Conservation (phyloP, 2,888 invertebrate genomes). For the Meliscaeva auricollis region DNA sequence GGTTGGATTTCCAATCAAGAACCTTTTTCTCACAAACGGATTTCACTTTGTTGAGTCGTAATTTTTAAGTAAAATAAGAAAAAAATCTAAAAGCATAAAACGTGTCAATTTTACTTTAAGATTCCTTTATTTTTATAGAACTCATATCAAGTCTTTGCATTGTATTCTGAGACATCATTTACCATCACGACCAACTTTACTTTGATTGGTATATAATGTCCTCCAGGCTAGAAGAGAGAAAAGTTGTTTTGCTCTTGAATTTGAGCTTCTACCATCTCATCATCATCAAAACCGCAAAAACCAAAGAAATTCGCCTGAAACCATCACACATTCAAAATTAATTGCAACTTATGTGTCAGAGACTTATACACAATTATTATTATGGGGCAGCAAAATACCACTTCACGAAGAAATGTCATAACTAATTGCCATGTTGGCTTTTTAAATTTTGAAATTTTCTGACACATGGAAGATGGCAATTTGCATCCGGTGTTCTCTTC, state of each 20-base stretch:
- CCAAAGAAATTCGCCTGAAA: slow-evolving; percentile 52
- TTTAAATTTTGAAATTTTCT: slow-evolving; percentile 62
- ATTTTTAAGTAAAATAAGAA: no score
- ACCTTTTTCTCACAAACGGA: no score
- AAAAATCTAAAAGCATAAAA: no score
- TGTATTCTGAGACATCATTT: slow-evolving; percentile 13
- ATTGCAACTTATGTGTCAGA: slow-evolving; percentile 68
- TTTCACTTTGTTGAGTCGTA: no score
- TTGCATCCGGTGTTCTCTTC: slow-evolving; percentile 56
- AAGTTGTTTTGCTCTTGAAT: background rate
- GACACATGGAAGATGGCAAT: slow-evolving; percentile 57
- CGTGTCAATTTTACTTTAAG: no score
- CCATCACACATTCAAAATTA: slow-evolving; percentile 62
- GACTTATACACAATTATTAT: slow-evolving; percentile 56
- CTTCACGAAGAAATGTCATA: slow-evolving; percentile 64
- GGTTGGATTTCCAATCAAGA: no score
- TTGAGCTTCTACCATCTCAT: slow-evolving; percentile 10
- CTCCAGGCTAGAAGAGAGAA: slow-evolving; percentile 51
- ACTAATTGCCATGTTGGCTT: slow-evolving; percentile 71
- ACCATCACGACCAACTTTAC: slow-evolving; percentile 23
- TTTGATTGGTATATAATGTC: slow-evolving; percentile 54
- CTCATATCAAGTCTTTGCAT: no score
- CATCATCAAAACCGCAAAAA: slow-evolving; percentile 61
- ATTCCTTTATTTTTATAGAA: no score
- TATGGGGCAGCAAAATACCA: slow-evolving; percentile 1